Base-by-base conservation (phyloP, 2,113 vertebrate species). In the Rhineura floridana region DNA sequence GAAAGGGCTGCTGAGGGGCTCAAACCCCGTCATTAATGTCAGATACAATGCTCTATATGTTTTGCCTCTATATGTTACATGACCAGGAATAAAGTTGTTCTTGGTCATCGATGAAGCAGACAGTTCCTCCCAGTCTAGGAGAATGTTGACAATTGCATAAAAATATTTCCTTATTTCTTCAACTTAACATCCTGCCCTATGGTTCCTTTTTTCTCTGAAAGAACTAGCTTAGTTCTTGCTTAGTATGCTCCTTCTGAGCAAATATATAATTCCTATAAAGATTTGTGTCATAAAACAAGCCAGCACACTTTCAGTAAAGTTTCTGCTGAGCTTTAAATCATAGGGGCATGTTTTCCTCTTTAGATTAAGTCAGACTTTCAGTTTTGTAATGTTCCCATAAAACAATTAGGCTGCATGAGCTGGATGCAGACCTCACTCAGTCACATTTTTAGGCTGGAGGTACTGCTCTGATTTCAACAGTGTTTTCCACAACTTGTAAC, bases 321-420 rank as follows among this genome's bases (percentile, higher is more conserved):
- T 78, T 80, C 86, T 59, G 4, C 62, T 88, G 70, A 81, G 63
- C 59, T 76, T 83, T 78, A 87, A 84, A 84, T n/a, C 75, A 89
- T 9, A 75, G 79, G 25, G 69, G 67, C 19, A 0, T 2, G 2
- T 52, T 3, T 36, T 50, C 0, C 0, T 3, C 39, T 6, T 36
- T 59, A 0, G 1, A 89, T 84, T 75, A 46, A 86, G 30, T 44
- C 70, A 92, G 48, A 44, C 55, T 12, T 83, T 52, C 6, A 8
- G 62, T 89, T 92, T 77, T 63, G 59, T 85, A 92, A 78, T 48
- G 85, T 86, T 91, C 62, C 69, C 72, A 19, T 63, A 78, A 0
- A 39, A 44, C 76, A 81, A n/a, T 3, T 85, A 48, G 10, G 72
- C 89, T 59, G 52, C 4, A 62, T 3, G 78, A 1, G 25, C 25